A percentile compares a stretch with the other conserved stretches of the same genome.
These are phyloP conservation scores for Hylia prasina DNA, from an alignment of 2,113 vertebrate genomes.

Conservation along the genomic window DNA sequence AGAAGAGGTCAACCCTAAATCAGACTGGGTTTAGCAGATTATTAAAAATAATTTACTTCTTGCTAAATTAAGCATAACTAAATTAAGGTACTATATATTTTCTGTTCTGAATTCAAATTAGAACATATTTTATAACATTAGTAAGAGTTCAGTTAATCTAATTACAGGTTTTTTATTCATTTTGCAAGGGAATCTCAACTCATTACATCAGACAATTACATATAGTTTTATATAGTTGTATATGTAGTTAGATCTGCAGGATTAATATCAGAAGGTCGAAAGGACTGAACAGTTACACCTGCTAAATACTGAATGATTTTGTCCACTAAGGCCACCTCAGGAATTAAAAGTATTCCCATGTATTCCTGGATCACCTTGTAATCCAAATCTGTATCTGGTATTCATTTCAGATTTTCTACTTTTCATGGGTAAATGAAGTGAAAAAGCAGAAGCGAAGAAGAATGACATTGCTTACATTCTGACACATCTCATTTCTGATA, in stretches of 20 bases:
- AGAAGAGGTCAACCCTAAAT: neutral
- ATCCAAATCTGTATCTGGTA: neutral
- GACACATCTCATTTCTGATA: neutral
- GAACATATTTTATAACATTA: neutral
- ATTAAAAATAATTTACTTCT: neutral
- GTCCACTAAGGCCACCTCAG: neutral
- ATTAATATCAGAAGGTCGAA: neutral
- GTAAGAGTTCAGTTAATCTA: neutral
- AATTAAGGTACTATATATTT: neutral
- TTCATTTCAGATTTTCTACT: neutral
- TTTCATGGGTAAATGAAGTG: neutral
- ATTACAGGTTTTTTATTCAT: neutral
- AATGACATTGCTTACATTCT: neutral
- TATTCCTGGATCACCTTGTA: neutral
- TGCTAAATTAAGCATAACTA: neutral
- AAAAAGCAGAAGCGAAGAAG: neutral
- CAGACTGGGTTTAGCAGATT: neutral
- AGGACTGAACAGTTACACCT: neutral
- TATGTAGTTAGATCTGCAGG: neutral
- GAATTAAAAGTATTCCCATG: neutral
- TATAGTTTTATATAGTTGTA: neutral
- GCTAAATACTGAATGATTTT: neutral
- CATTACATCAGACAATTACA: neutral
- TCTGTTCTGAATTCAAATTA: neutral
- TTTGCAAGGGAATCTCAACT: conserved; percentile 1